Evolutionary conservation across 2,113 vertebrate species (phyloP), one percentile per base, ranked within the genome.

Genomic region (Budorcas taxicolor): DNA sequence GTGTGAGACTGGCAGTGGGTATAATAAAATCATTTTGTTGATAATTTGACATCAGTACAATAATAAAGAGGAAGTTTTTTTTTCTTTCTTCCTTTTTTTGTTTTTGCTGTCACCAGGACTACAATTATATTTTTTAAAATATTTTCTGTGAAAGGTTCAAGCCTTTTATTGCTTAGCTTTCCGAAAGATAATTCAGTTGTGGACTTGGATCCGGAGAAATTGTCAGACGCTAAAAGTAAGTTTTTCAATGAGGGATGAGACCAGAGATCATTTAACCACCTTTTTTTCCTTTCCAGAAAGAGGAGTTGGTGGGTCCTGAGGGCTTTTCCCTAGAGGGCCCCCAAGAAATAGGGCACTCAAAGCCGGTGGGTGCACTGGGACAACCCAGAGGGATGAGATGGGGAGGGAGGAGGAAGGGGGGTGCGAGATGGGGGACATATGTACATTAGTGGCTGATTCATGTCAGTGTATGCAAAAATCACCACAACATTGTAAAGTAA

Each of bases 1-100:
- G 33, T 58, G 8, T 21, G 7, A 50, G 50, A 36, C 16, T 90
- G 62, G 80, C 80, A 57, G 27, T 60, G 27, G 19, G 15, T 83
- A 85, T 97, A 97, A 97, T 98, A 96, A 96, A 98, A 84, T 94
- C 60, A 93, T 96, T 96, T 89, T 57, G 57, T 96, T 95, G 81
- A 71, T 96, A 93, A 94, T 96, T 97, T 97, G 82, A 98, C 93
- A 86, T 97, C 62, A 47, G 50, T 91, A 31, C 71, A 83, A 97
- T 96, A 95, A 97, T 76, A 6, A 92, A 86, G 52, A 97, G 71
- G 86, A 95, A 97, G 55, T 45, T 23, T 84, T 90, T 87, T 31
- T 55, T 50, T 84, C 74, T 55, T 36, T 31, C 45, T 45, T 7
- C 5, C 33, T 64, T 64, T 60, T 45, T 80, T 57, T 74, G 33